Base-by-base conservation (phyloP, 1,140 invertebrate genomes). In the Lineus longissimus region DNA sequence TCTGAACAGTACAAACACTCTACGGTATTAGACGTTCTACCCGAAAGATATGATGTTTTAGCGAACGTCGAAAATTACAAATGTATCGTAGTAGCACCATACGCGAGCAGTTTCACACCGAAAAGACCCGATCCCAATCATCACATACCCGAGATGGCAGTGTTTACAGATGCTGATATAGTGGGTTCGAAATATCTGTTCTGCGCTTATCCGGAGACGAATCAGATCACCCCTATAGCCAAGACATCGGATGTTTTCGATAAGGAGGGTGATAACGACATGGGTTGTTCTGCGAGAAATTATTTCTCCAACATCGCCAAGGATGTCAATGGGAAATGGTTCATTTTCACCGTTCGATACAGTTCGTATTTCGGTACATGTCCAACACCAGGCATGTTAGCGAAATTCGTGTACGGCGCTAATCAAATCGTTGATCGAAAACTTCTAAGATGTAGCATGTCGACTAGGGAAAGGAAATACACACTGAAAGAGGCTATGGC, bases 1-100 rank as follows among this genome's bases (percentile, higher is more conserved):
- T 6, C 47, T 4, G 25, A 51, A 6, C 6, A 51, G 47, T 51
- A 51, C n/a, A 51, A n/a, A 51, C 47, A 51, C 25, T 7, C 47
- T 23, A 7, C 47, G 4, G n/a, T 51, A 4, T 51, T 51, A n/a
- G 47, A 51, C n/a, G 47, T 51, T 4, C 47, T 51, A 9, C 47
- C 47, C 25, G 47, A 51, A n/a, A 51, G 47, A 51, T 51, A 51
- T n/a, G 47, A 51, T n/a, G 47, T 51, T 51, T 51, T 51, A 51
- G 47, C 47, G 4, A 51, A n/a, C 25, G 47, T 27, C 6, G 47
- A 51, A n/a, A 51, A 51, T 7, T 51, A 51, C n/a, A 9, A 51
- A 9, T 51, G 47, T 27, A 51, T 6, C 47, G 47, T 7, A 7
- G 4, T n/a, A 4, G 47, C n/a, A 51, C 47, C 47, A n/a, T 51